Evolutionary conservation across 2,888 invertebrate species (phyloP), one percentile per base, ranked within the genome.

Genomic region (Sphaerophoria taeniata): DNA sequence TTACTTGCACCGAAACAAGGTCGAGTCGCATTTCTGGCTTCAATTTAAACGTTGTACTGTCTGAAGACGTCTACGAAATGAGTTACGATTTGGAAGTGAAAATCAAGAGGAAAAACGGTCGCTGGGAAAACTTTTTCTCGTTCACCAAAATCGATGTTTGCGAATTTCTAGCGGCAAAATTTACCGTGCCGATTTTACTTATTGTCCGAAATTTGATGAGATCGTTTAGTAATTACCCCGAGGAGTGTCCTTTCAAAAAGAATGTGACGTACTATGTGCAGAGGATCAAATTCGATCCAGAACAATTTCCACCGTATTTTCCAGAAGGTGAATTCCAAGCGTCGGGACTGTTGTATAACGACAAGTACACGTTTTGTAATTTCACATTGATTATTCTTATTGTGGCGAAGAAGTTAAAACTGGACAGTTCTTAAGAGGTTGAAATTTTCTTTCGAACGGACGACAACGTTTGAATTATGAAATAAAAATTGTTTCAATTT

Each of bases 151-250:
- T 82, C 0, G 72, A 82, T 56, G 67, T 77, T 9, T 82, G 82
- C 34, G 82, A 77, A 55, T 82, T 82, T 36, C 33, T 82, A 11
- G 43, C 82, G 1, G 82, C 61, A 5, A 69, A 72, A 34, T 73
- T 73, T 7, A 34, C 61, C 2, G 77, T 72, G 4, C 72, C 77
- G 12, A 31, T 82, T 11, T 24, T 82, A 11, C 33, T 72, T 2
- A 72, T 73, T 12, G 49, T 33, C 16, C 72, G 82, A 3, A 82
- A 73, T 69, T 14, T 77, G 5, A 82, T 81, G 80, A 58, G 75
- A 7, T 63, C 65, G 53, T 81, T 65, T 16, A 81, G 80, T 39
- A 81, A 81, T 31, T 71, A 75, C 49, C 80, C 80, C 6, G 80
- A 81, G 9, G 31, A 81, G 1, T 81, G 80, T 31, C 80, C 80